phyloP scores from a whole-genome alignment of 2,888 invertebrate genomes.

The Leistus spinibarbis region DNA sequence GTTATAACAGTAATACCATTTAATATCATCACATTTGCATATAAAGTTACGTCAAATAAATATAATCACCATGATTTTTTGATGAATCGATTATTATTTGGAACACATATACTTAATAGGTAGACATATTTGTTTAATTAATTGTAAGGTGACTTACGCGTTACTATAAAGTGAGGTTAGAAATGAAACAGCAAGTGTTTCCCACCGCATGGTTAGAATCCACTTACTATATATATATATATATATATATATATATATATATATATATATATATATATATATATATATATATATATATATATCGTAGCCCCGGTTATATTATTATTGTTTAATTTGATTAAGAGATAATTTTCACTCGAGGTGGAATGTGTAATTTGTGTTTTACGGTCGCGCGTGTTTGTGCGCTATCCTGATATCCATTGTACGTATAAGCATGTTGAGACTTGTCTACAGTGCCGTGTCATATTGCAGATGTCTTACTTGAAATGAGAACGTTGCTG shows the following conservation, averaged over 20 bases:
- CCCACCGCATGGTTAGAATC: background rate
- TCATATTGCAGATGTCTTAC: background rate
- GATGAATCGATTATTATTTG: background rate
- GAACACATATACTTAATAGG: too few species aligned
- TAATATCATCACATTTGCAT: background rate
- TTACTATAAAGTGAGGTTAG: background rate
- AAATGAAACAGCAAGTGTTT: background rate
- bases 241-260: too few species aligned
- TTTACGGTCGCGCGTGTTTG: background rate
- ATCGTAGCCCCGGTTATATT: background rate
- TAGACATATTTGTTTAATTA: background rate
- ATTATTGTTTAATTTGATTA: background rate
- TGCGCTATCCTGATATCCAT: background rate
- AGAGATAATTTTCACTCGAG: background rate
- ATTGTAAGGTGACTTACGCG: background rate
- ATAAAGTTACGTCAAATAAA: background rate
- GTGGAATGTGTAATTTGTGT: background rate
- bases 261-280: background rate
- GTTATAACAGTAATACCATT: background rate
- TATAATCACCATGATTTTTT: too few species aligned
- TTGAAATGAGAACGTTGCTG: background rate
- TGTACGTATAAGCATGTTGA: background rate
- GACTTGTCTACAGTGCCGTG: background rate
- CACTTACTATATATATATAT: background rate
- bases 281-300: background rate